Conservation (phyloP, 2,113 vertebrate genomes). For the Dascyllus trimaculatus region DNA sequence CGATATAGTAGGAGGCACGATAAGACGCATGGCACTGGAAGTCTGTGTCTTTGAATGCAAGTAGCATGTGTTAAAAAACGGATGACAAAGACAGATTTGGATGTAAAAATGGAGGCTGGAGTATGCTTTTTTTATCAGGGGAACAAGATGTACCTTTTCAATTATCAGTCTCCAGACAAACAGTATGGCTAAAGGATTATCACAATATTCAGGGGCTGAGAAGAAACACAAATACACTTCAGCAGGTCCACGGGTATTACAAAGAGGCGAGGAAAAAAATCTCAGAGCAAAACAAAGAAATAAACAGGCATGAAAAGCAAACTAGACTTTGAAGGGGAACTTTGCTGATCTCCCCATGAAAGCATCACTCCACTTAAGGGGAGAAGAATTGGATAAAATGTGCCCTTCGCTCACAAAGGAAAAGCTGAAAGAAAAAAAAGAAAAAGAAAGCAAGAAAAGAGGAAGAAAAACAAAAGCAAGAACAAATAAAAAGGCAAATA, state of each 20-base stretch:
- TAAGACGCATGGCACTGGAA: background rate
- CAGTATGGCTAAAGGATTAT: conserved; percentile 35
- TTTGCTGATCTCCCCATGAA: conserved; percentile 32
- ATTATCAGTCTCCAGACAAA: conserved; percentile 20
- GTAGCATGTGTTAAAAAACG: conserved; percentile 10
- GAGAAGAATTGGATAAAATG: conserved; percentile 41
- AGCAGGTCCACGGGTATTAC: conserved; percentile 25
- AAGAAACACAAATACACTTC: conserved; percentile 28
- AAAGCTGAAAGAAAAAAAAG: background rate
- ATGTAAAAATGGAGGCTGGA: background rate
- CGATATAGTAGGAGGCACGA: too few species aligned
- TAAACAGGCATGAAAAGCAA: conserved; percentile 21
- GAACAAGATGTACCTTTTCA: conserved; percentile 29
- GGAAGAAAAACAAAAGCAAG: conserved; percentile 15
- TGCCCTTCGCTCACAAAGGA: conserved; percentile 30
- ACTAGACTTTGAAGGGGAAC: conserved; percentile 33
- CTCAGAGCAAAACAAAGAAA: conserved; percentile 45
- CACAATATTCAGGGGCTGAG: conserved; percentile 20
- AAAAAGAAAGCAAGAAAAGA: too few species aligned
- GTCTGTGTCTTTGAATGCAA: conserved; percentile 2
- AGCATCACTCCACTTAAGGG: conserved; percentile 41
- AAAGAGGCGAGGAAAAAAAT: conserved; percentile 29
- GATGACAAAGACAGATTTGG: conserved; percentile 2
- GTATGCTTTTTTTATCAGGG: background rate
- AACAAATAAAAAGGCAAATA: conserved; percentile 38